Percentiles rank a stretch among this genome's conserved stretches.
These are phyloP conservation scores for Sterrhoptilus dennistouni DNA, from an alignment of 2,113 vertebrate genomes.

Conservation along the genomic window DNA sequence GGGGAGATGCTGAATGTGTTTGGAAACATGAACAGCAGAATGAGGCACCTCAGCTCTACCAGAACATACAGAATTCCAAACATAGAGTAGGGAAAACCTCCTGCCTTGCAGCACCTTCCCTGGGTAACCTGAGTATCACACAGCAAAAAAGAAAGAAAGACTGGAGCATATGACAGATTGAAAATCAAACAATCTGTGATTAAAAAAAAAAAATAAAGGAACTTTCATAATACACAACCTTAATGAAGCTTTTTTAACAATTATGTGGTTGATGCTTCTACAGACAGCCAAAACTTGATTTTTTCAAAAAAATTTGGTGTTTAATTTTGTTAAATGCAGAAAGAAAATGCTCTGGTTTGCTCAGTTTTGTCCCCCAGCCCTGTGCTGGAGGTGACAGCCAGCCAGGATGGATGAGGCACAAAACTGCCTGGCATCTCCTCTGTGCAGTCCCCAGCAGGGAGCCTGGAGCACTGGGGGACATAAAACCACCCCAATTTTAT, in stretches of 20 bases:
- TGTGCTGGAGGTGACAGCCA: neutral
- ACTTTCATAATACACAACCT: neutral
- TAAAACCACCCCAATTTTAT: neutral
- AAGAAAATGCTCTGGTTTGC: neutral
- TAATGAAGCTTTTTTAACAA: neutral
- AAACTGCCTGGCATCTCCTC: neutral
- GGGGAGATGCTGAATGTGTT: conserved; percentile 5
- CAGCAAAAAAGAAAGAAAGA: neutral
- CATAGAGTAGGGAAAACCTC: neutral
- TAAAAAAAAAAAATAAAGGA: neutral
- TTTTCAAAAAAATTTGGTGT: neutral
- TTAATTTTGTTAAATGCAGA: neutral
- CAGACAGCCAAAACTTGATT: neutral
- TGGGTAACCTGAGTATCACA: neutral
- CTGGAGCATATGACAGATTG: neutral
- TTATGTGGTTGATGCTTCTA: rapidly evolving
- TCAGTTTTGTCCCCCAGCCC: neutral
- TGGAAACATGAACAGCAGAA: conserved; percentile 36
- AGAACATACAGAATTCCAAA: conserved; percentile 21
- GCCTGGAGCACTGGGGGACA: neutral
- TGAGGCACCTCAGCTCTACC: neutral
- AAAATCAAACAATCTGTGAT: neutral
- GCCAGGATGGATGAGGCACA: neutral
- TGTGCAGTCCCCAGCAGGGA: neutral
- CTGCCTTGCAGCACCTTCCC: neutral